Percentiles rank a stretch among this genome's conserved stretches.
These are phyloP conservation scores for Neofelis nebulosa DNA, from an alignment of 2,113 vertebrate species.

Conservation along the genomic window DNA sequence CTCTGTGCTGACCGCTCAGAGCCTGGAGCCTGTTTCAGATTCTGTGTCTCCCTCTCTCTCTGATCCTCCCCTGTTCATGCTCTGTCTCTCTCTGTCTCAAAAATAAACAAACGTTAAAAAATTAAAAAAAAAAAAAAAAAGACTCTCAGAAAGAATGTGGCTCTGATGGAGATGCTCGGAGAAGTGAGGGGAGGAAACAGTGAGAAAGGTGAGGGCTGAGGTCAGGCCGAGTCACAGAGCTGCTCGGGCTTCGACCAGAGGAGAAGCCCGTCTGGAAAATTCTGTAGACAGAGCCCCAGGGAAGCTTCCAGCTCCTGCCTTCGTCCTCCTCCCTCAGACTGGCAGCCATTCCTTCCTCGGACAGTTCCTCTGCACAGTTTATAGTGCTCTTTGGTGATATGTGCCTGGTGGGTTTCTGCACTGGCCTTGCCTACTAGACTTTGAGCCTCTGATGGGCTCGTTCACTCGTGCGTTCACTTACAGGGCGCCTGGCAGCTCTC, in stretches of 20 bases:
- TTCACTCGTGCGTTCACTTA: no score
- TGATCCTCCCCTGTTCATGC: no score
- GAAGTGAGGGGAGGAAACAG: fast-evolving
- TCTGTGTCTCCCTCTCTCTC: no score
- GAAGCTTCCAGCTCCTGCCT: background rate
- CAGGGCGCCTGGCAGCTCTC: background rate
- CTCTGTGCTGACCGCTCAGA: no score
- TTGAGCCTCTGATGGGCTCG: background rate
- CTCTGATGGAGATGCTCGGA: background rate
- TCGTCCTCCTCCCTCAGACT: background rate
- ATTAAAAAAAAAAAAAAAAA: background rate
- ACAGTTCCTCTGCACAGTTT: fast-evolving
- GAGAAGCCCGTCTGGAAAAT: background rate
- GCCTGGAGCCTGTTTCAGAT: no score
- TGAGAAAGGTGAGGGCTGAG: background rate
- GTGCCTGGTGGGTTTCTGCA: background rate
- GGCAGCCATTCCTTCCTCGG: background rate
- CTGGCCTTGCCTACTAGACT: background rate
- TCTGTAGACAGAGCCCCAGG: background rate
- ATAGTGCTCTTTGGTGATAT: fast-evolving
- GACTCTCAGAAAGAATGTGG: background rate
- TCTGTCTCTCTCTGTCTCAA: no score
- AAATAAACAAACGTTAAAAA: no score
- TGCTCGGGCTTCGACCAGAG: background rate
- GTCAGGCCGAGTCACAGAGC: background rate